A percentile compares a stretch with the other conserved stretches of the same genome.
These are phyloP conservation scores for Aspidoscelis tigris DNA, from an alignment of 2,113 vertebrate species.

Conservation along the genomic window DNA sequence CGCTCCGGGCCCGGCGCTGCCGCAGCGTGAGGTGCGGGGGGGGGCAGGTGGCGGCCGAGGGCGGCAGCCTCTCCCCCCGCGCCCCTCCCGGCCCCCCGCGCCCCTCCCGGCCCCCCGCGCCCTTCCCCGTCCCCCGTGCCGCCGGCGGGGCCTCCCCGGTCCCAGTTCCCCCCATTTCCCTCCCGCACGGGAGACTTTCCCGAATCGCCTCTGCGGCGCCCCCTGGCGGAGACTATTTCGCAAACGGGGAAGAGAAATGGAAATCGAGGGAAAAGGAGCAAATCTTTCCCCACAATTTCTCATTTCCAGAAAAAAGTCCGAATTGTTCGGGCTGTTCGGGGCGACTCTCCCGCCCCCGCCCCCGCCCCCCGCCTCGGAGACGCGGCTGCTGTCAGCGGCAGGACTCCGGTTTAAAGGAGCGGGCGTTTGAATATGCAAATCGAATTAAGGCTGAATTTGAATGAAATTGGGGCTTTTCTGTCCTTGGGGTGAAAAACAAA, in stretches of 20 bases:
- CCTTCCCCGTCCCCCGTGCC: neutral
- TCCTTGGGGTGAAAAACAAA: slow-evolving; percentile 19
- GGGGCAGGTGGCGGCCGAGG: neutral
- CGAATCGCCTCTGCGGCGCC: slow-evolving; percentile 82
- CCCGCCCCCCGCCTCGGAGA: no score
- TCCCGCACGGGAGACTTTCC: slow-evolving; percentile 74
- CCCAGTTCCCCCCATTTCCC: slow-evolving; percentile 72
- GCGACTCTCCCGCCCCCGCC: neutral
- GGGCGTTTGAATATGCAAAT: slow-evolving; percentile 68
- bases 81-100: neutral
- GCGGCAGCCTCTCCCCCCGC: neutral
- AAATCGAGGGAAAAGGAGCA: slow-evolving; percentile 70
- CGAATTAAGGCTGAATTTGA: slow-evolving; percentile 78
- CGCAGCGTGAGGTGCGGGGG: no score
- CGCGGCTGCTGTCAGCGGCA: neutral
- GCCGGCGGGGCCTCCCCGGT: slow-evolving; percentile 49
- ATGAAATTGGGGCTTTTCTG: slow-evolving; percentile 69
- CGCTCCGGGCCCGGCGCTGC: neutral
- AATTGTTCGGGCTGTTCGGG: neutral
- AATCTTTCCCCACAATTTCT: slow-evolving; percentile 71
- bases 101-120: neutral
- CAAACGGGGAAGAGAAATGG: slow-evolving; percentile 77
- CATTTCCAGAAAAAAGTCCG: slow-evolving; percentile 63
- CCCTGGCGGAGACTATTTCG: slow-evolving; percentile 84
- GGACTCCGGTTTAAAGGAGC: slow-evolving; percentile 55